Evolutionary conservation across 2,113 vertebrate species (phyloP).

Genomic region (Danionella cerebrum): DNA sequence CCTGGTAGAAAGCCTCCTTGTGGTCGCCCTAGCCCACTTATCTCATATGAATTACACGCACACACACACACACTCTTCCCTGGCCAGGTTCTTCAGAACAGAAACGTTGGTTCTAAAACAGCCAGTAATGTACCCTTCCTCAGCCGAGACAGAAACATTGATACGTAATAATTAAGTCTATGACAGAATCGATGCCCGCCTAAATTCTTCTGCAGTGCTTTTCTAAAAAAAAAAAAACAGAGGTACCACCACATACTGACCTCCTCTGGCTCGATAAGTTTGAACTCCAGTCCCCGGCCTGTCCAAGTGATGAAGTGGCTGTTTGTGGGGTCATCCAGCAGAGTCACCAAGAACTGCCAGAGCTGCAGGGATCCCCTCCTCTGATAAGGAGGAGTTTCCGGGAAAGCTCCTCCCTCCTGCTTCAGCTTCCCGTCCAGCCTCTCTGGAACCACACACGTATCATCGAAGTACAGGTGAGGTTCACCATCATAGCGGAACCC

Average conservation of each 20-base stretch:
- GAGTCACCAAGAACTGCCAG: conserved; percentile 92
- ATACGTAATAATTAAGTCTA: too few relatives aligned
- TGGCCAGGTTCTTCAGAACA: too few relatives aligned
- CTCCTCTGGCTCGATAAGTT: conserved; percentile 90
- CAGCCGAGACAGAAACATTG: too few relatives aligned
- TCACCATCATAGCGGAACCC: conserved; percentile 79
- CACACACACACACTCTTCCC: too few relatives aligned
- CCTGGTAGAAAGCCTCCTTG: too few relatives aligned
- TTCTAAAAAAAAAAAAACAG: background rate
- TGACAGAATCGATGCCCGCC: too few relatives aligned
- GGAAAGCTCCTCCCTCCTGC: conserved; percentile 76
- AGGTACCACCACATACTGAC: conserved; percentile 50
- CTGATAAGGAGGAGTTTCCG: conserved; percentile 83
- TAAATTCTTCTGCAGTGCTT: too few relatives aligned
- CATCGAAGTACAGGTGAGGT: conserved; percentile 78
- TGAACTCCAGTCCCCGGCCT: conserved; percentile 91
- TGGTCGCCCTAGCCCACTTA: too few relatives aligned
- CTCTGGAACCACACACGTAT: conserved; percentile 85
- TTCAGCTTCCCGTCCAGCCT: conserved; percentile 87
- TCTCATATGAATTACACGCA: too few relatives aligned
- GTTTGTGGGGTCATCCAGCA: conserved; percentile 85
- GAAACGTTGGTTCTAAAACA: too few relatives aligned
- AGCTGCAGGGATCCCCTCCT: conserved; percentile 88
- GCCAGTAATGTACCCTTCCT: too few relatives aligned
- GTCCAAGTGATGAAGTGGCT: conserved; percentile 91